Evolutionary conservation across 1,140 invertebrate species (phyloP).

Genomic region (Drosophila micromelanica): DNA sequence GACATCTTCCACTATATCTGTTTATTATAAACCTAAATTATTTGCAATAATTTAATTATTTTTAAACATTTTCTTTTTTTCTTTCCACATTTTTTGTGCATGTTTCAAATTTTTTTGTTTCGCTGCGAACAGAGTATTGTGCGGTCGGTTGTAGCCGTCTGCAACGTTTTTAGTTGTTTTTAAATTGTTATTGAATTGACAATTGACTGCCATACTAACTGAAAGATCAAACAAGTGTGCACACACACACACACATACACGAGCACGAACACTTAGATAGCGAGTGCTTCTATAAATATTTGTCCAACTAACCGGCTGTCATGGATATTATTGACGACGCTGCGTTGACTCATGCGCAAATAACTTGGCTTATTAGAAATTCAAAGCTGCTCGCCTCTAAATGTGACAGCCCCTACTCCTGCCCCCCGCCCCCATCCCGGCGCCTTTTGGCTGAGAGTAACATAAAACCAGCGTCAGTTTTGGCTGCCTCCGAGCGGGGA

Average conservation of each 20-base stretch:
- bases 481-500: not conserved
- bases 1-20: too few relatives aligned
- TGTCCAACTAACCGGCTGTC: conserved; percentile 76
- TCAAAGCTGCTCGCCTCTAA: conserved; percentile 55
- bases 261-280: conserved; percentile 8
- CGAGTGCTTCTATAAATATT: conserved; percentile 74
- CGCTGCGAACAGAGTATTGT: too few relatives aligned
- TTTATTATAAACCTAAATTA: too few relatives aligned
- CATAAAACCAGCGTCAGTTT: conserved; percentile 62
- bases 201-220: conserved; percentile 49
- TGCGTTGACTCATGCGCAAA: conserved; percentile 77
- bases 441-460: conserved; percentile 42
- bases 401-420: conserved; percentile 2
- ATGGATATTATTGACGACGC: conserved; percentile 73
- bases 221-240: conserved; percentile 61
- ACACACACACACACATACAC: too few relatives aligned
- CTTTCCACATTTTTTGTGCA: too few relatives aligned
- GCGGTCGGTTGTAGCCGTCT: too few relatives aligned
- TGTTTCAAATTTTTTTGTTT: too few relatives aligned
- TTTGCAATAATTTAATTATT: too few relatives aligned
- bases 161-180: not conserved
- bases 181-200: conserved; percentile 49
- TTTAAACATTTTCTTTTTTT: too few relatives aligned
- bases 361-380: conserved; percentile 81
- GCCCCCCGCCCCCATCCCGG: not conserved